Evolutionary conservation across 2,113 vertebrate species (phyloP).

Genomic region (Plectropomus leopardus): DNA sequence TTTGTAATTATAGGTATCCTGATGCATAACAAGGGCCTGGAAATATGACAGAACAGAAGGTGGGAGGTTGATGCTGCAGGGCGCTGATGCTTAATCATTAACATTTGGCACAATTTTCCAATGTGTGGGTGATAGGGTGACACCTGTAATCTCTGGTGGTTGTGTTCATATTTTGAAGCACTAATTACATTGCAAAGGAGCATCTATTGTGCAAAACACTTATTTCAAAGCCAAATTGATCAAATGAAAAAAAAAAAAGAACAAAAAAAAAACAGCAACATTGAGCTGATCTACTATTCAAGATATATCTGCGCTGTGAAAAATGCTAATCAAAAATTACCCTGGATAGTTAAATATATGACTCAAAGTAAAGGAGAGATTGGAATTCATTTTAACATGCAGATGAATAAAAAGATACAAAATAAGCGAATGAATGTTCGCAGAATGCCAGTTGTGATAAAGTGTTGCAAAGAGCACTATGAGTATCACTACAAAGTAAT

Average conservation of each 20-base stretch:
- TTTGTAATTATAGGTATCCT: constrained; percentile 53
- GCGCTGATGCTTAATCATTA: constrained; percentile 27
- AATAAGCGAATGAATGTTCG: background rate
- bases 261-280: background rate
- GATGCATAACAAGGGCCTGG: constrained; percentile 14
- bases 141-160: background rate
- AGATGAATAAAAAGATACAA: background rate
- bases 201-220: background rate
- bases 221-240: background rate
- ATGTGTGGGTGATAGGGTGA: constrained; percentile 8
- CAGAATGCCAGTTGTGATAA: constrained; percentile 12
- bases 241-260: too few species aligned
- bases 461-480: background rate
- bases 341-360: background rate
- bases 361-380: background rate
- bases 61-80: constrained; percentile 14
- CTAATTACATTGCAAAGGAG: background rate
- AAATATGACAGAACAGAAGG: constrained; percentile 5
- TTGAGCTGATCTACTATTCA: background rate
- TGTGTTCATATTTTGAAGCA: constrained; percentile 6
- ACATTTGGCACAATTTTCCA: constrained; percentile 21
- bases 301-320: too few species aligned
- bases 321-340: background rate
- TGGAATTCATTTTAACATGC: background rate
- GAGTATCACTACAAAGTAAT: constrained; percentile 27